These are phyloP conservation scores for Ctenosaura bakeri DNA, from an alignment of 2,797 vertebrate genomes.

Conservation along the genomic window DNA sequence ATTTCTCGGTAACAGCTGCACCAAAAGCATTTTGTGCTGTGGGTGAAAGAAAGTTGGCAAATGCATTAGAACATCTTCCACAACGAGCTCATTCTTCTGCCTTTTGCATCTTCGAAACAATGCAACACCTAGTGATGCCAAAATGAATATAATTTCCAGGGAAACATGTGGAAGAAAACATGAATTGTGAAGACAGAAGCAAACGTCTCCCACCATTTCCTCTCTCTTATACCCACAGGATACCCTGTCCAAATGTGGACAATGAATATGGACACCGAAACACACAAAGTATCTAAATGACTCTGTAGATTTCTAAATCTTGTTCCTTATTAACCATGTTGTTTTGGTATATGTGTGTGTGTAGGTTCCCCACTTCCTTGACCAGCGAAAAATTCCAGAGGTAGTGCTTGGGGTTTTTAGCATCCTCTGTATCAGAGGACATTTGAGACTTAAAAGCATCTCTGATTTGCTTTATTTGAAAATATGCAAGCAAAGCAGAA, in stretches of 20 bases:
- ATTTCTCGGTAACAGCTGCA: background rate
- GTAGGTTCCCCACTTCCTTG: background rate
- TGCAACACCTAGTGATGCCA: constrained; percentile 3
- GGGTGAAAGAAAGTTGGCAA: background rate
- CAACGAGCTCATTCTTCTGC: background rate
- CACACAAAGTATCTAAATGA: background rate
- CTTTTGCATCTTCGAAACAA: constrained; percentile 1
- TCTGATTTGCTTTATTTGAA: background rate
- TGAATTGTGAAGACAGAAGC: background rate
- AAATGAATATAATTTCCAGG: background rate
- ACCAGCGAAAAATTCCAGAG: background rate
- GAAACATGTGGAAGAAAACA: background rate
- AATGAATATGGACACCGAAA: background rate
- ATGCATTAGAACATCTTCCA: background rate
- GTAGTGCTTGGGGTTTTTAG: background rate
- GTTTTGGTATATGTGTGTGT: too few species aligned
- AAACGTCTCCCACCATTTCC: background rate
- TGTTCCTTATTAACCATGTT: background rate
- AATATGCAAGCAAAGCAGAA: background rate
- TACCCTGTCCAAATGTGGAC: background rate
- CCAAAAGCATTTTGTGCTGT: background rate
- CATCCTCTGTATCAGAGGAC: background rate
- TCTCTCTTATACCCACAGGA: background rate
- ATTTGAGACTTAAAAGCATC: background rate
- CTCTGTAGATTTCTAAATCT: constrained; percentile 4